Percentiles rank a stretch among this genome's conserved stretches.
phyloP scores from a whole-genome alignment of 1,140 invertebrate genomes.

The Frieseomelitta varia region DNA sequence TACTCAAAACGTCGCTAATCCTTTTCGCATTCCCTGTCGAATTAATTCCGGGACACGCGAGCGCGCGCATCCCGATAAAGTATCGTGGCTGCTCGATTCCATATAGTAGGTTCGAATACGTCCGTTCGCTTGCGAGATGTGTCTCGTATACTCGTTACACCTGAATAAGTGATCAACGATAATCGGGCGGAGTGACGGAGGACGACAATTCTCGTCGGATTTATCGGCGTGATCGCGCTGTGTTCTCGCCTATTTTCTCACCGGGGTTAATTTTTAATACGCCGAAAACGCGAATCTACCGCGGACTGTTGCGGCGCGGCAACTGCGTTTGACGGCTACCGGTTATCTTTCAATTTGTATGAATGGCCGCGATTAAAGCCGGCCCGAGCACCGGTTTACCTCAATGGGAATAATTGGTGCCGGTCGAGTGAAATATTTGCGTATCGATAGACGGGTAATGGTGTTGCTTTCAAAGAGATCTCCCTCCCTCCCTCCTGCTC shows the following conservation, averaged over 20 bases:
- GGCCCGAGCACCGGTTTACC: conserved; percentile 27
- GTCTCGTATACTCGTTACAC: too few relatives aligned
- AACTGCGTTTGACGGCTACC: conserved; percentile 28
- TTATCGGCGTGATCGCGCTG: not conserved
- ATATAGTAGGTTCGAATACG: too few relatives aligned
- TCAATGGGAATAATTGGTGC: conserved; percentile 39
- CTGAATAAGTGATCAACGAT: not conserved
- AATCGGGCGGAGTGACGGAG: not conserved
- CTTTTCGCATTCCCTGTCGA: not conserved
- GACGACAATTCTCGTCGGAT: not conserved
- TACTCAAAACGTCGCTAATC: conserved; percentile 4
- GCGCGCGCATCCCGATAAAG: too few relatives aligned
- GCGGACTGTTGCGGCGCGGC: conserved; percentile 2
- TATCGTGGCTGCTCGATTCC: not conserved
- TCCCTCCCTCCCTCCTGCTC: not conserved
- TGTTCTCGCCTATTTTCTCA: not conserved
- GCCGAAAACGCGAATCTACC: not conserved
- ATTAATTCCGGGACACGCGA: not conserved
- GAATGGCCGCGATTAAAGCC: conserved; percentile 36
- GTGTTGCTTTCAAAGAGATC: conserved; percentile 33
- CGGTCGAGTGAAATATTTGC: conserved; percentile 42
- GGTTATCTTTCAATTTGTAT: conserved; percentile 45
- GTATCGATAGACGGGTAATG: conserved; percentile 27
- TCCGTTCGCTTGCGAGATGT: too few relatives aligned
- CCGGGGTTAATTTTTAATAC: conserved; percentile 34